Base-by-base conservation (phyloP, 1,140 invertebrate genomes). In the Drusus annulatus region DNA sequence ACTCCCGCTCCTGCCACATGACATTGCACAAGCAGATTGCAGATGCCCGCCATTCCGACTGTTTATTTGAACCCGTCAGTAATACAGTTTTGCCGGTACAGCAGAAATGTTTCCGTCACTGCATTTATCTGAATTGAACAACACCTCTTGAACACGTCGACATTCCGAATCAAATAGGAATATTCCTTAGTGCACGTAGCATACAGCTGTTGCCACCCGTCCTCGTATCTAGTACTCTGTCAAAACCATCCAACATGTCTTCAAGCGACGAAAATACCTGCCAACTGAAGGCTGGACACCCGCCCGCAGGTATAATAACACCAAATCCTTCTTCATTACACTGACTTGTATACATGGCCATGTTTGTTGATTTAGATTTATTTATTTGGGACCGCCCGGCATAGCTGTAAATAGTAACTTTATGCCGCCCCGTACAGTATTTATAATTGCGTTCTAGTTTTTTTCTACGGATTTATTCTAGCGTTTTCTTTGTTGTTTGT, bases 231-330 rank as follows among this genome's bases (percentile, higher is more conserved):
- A 56, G 17, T 56, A 75, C 58, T 56, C 60, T 56, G 17, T 8
- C n/a, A 51, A 62, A 50, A 79, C 28, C 45, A 71, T 58, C n/a
- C 76, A 87, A 71, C 83, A 90, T 90, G 88, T 89, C 88, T 78
- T 88, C 88, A 81, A 86, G 89, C 73, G 91, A 92, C 84, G 91
- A 93, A 86, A 45, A 45, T 45, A 93, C 92, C 79, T 88, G 91
- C 79, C 92, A 94, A 87, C 87, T 95, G 19, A 95, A 95, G 86
- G 94, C 91, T 80, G 95, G 95, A 69, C 96, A 96, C 90, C 95
- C 95, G 83, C 95, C 95, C 85, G 96, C 96, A 91, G 94, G 95
- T 96, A 90, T 45, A 90, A 71, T 16, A 71, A 52, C 16, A 52
- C 10, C 50, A 71, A 19, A 8, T 51, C 16, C 62, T 65, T 60